These are phyloP conservation scores for Rhabdornis inornatus DNA, from an alignment of 2,113 vertebrate genomes.

Conservation along the genomic window DNA sequence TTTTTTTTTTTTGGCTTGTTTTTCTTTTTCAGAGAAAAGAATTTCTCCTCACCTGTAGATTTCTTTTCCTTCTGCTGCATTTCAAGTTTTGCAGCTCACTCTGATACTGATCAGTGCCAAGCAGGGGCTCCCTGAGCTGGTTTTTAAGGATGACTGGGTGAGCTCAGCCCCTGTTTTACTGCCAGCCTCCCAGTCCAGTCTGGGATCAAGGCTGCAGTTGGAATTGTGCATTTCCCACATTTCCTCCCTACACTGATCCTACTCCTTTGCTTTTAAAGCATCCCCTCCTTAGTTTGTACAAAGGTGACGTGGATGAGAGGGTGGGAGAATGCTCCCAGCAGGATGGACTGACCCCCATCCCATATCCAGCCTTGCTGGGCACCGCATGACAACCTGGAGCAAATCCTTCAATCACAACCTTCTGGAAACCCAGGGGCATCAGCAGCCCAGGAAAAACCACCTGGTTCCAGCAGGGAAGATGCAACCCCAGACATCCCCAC, in stretches of 20 bases:
- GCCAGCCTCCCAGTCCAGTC: background rate
- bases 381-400: accelerated
- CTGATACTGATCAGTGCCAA: background rate
- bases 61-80: background rate
- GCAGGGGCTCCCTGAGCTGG: background rate
- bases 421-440: background rate
- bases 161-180: background rate
- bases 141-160: background rate
- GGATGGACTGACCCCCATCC: background rate
- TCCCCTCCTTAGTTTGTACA: too few relatives aligned
- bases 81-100: background rate
- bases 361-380: background rate
- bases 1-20: too few relatives aligned
- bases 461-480: background rate
- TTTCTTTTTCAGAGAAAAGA: background rate
- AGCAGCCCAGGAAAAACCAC: background rate
- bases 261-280: background rate
- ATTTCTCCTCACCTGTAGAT: background rate
- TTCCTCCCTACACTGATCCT: background rate
- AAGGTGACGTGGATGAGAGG: accelerated
- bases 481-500: background rate
- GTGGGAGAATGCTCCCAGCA: accelerated
- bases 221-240: background rate
- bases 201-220: background rate
- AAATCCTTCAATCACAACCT: background rate